Percentiles rank a stretch among this genome's conserved stretches.
Conservation (phyloP, 2,888 invertebrate species). For the Zygaena filipendulae region DNA sequence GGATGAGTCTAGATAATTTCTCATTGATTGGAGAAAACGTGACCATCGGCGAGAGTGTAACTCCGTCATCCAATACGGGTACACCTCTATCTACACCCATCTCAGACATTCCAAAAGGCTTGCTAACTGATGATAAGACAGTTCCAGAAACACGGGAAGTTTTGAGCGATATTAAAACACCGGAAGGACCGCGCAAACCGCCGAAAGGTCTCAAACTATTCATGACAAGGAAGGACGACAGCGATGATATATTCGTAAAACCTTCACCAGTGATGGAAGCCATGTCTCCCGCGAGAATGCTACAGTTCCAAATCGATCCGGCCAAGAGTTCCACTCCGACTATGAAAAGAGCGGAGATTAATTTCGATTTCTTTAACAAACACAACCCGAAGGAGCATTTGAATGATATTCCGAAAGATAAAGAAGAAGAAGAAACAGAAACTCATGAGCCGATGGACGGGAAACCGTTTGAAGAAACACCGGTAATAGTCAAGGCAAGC, state of each 20-base stretch:
- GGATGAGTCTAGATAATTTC: slow-evolving; percentile 45
- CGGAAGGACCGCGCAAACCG: slow-evolving; percentile 21
- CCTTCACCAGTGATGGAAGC: slow-evolving; percentile 46
- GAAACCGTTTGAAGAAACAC: slow-evolving; percentile 33
- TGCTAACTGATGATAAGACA: neutral
- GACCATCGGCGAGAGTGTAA: slow-evolving; percentile 34
- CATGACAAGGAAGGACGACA: slow-evolving; percentile 34
- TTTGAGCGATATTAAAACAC: slow-evolving; percentile 20
- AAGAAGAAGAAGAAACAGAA: slow-evolving; percentile 14
- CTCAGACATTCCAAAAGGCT: slow-evolving; percentile 1
- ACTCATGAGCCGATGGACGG: slow-evolving; percentile 12
- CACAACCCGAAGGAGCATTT: slow-evolving; percentile 45
- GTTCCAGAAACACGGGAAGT: neutral
- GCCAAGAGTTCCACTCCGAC: slow-evolving; percentile 47
- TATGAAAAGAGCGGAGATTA: slow-evolving; percentile 52
- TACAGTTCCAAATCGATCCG: slow-evolving; percentile 47
- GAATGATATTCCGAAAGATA: slow-evolving; percentile 24
- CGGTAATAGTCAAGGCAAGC: slow-evolving; percentile 44
- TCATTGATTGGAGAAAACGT: slow-evolving; percentile 52
- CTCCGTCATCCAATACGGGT: slow-evolving; percentile 10
- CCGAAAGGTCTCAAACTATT: slow-evolving; percentile 37
- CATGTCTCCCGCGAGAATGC: slow-evolving; percentile 58
- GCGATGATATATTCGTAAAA: slow-evolving; percentile 38
- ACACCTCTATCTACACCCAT: neutral
- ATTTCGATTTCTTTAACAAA: slow-evolving; percentile 53